Base-by-base conservation (phyloP, 2,797 vertebrate species). In the Eidolon dupreanum region DNA sequence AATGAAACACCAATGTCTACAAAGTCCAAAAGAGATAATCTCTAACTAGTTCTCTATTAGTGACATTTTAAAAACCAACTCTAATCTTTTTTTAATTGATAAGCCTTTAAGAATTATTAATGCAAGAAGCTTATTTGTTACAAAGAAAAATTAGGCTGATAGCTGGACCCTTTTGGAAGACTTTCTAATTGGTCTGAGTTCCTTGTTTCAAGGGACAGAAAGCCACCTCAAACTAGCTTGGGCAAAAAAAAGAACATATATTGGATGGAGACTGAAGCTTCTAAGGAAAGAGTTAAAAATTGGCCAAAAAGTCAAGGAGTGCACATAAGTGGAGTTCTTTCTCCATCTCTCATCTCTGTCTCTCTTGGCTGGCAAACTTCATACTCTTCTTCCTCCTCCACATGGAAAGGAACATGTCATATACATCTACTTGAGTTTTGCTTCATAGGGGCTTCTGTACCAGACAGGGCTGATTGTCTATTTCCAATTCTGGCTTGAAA, bases 41-140 rank as follows among this genome's bases (percentile, higher is more conserved):
- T 96, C 46, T 74, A 26, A 22, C 36, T 65, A 66, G 59, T 63
- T 95, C 6, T 92, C 78, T 55, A 1, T 86, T 71, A 65, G 0
- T 82, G 63, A 84, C 17, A 88, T 79, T 95, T 85, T 13, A 0
- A 77, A 97, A 93, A 61, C 10, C 19, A 89, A 73, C 19, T 78
- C 59, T 75, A 74, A 79, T 26, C 33, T 66, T 92, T 92, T 66
- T 92, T 93, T 71, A 61, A 38, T 51, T 75, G 19, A 19, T 79
- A 88, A 63, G 8, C 38, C 20, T 93, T 92, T 79, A 92, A 85
- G 74, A 81, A 74, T 2, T 90, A 57, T 38, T 83, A 46, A 33
- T 28, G 53, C 53, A 73, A 79, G 92, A 70, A 70, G 11, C 55
- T 20, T 68, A 61, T 71, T 87, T 63, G 8, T 93, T 90, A 46